Conservation (phyloP, 2,113 vertebrate species). For the Apodemus speciosus region DNA sequence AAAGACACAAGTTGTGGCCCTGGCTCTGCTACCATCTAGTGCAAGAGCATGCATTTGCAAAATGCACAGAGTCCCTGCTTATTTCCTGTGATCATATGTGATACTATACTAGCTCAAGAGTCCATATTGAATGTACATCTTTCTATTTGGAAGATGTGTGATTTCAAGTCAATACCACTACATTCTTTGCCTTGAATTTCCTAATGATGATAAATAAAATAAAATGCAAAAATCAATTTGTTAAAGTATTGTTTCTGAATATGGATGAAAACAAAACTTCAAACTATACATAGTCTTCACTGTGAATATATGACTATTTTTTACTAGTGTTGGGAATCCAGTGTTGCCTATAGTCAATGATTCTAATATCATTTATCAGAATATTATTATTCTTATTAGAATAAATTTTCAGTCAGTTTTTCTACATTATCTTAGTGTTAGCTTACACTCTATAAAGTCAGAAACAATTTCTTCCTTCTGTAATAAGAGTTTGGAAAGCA, state of each 20-base stretch:
- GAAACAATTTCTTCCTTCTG: background rate
- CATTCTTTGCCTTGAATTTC: background rate
- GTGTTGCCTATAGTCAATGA: background rate
- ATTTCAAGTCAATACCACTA: background rate
- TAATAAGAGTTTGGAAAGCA: background rate
- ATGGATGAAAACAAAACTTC: conserved; percentile 23
- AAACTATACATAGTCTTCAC: background rate
- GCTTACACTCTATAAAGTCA: background rate
- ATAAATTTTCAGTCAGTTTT: background rate
- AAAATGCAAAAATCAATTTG: conserved; percentile 52
- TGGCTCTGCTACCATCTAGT: background rate
- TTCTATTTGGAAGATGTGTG: background rate
- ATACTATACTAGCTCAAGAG: conserved; percentile 1
- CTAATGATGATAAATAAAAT: conserved; percentile 28
- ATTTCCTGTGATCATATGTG: background rate
- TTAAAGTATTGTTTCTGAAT: conserved; percentile 29
- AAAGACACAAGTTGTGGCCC: background rate
- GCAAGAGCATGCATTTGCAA: background rate
- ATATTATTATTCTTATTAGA: background rate
- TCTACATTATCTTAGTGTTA: background rate
- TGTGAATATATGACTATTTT: background rate
- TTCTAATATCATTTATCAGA: no score
- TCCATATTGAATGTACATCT: background rate
- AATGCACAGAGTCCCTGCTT: background rate
- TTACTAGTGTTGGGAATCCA: conserved; percentile 24